phyloP scores from a whole-genome alignment of 2,888 invertebrate genomes.

The Phaonia tiefii region DNA sequence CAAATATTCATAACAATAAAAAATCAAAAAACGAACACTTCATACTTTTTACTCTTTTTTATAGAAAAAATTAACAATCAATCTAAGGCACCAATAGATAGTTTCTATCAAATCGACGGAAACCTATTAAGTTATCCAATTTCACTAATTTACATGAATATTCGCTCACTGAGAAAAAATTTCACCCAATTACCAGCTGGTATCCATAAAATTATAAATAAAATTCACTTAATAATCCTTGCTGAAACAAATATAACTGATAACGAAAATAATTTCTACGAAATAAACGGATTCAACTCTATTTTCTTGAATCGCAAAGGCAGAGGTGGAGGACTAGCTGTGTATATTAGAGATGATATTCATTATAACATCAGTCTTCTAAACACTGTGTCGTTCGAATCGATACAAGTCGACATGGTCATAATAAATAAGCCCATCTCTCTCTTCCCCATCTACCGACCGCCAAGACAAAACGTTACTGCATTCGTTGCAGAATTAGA shows the following conservation, averaged over 20 bases:
- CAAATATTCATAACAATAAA: not conserved
- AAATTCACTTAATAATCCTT: not conserved
- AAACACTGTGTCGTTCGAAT: not conserved
- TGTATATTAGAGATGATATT: conserved; percentile 5
- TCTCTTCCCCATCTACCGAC: conserved; percentile 11
- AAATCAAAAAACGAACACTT: not conserved
- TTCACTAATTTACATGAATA: not conserved
- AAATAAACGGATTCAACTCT: not conserved
- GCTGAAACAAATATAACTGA: not conserved
- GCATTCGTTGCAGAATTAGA: conserved; percentile 4
- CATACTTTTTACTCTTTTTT: not conserved
- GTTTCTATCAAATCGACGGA: not conserved
- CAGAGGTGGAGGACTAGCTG: conserved; percentile 12
- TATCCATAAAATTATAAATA: not conserved
- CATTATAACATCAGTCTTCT: not conserved
- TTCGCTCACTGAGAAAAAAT: not conserved
- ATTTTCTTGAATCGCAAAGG: not conserved
- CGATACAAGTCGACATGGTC: not conserved
- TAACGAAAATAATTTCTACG: not conserved
- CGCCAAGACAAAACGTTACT: not conserved
- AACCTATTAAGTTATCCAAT: not conserved
- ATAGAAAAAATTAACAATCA: not conserved
- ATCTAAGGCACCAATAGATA: not conserved
- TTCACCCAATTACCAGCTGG: not conserved
- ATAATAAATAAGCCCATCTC: not conserved